Evolutionary conservation across 2,797 vertebrate species (phyloP), one percentile per base, ranked within the genome.

Genomic region (Brotula barbata): DNA sequence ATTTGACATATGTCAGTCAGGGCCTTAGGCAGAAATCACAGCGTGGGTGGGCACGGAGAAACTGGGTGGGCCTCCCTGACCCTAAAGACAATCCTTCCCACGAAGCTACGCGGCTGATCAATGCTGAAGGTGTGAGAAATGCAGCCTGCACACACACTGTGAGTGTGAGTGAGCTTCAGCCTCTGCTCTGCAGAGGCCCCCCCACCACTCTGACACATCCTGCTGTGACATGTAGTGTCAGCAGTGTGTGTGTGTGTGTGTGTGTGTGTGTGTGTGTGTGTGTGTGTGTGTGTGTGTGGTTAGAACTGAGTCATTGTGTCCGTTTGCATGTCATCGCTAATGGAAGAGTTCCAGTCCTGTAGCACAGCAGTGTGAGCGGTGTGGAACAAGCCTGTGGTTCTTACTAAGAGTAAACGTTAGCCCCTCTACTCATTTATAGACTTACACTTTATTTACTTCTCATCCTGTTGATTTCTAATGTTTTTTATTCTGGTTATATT

Each of bases 211-310:
- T 36, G 34, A 36, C 34, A 14, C 34, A n/a, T n/a, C n/a, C 16
- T 0, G 7, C 28, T 71, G 76, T 80, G 71, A 69, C 76, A 76
- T 76, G 39, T 47, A 71, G 43, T n/a, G 9, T 75, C 76, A 77
- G 68, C 60, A 61, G 14, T 46, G 23, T 31, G 36, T 51, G 6
- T 58, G 50, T 62, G 22, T 39, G 57, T 45, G 33, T 34, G 61
- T n/a, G 54, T 47, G 21, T 40, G 40, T 21, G 33, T 2, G 12
- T 33, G 53, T 49, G 61, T 49, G 43, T 23, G 13, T 39, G 50
- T 50, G 33, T 48, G 56, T 31, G 11, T 61, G 36, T 58, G 45
- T 20, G 37, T 3, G 6, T 37, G 47, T 7, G 41, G n/a, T 20
- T 3, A 34, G 12, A 45, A 7, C 12, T 68, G 65, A 75, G 41